These are phyloP conservation scores for Zaprionus kolodkinae DNA, from an alignment of 1,140 invertebrate genomes.

Conservation along the genomic window DNA sequence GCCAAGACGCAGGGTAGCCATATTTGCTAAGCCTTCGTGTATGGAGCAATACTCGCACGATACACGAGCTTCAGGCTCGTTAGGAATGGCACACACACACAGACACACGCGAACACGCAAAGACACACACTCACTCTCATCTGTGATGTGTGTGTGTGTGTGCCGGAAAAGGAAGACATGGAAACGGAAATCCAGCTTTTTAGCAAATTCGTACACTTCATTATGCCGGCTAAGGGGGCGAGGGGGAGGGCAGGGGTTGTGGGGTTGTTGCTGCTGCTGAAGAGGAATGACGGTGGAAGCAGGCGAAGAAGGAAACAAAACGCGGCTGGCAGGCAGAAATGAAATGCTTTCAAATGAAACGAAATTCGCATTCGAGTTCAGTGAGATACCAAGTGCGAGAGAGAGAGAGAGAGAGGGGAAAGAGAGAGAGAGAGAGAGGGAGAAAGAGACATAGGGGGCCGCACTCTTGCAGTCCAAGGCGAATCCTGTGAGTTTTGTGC, in stretches of 20 bases:
- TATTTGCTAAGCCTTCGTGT: constrained; percentile 40
- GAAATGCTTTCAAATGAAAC: constrained; percentile 67
- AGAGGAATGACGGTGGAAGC: not conserved
- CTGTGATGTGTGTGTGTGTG: constrained; percentile 14
- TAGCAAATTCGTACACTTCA: constrained; percentile 61
- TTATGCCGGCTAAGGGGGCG: constrained; percentile 17
- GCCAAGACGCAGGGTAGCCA: not conserved
- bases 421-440: not conserved
- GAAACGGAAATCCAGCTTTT: constrained; percentile 59
- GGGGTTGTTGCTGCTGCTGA: too few relatives aligned
- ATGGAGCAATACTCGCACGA: constrained; percentile 23
- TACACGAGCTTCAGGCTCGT: constrained; percentile 20
- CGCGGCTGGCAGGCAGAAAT: constrained; percentile 41
- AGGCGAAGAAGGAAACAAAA: constrained; percentile 42
- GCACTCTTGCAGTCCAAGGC: constrained; percentile 17
- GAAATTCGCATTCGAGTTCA: constrained; percentile 62
- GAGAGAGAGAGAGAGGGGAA: not conserved
- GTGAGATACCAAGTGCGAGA: constrained; percentile 10
- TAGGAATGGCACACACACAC: not conserved
- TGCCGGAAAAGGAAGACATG: constrained; percentile 40
- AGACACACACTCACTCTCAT: constrained; percentile 7
- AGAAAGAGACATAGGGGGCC: not conserved
- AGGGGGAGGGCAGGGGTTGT: not conserved
- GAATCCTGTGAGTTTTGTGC: constrained; percentile 35
- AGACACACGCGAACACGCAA: not conserved